Base-by-base conservation (phyloP, 2,888 invertebrate genomes). In the Coenonympha arcania region DNA sequence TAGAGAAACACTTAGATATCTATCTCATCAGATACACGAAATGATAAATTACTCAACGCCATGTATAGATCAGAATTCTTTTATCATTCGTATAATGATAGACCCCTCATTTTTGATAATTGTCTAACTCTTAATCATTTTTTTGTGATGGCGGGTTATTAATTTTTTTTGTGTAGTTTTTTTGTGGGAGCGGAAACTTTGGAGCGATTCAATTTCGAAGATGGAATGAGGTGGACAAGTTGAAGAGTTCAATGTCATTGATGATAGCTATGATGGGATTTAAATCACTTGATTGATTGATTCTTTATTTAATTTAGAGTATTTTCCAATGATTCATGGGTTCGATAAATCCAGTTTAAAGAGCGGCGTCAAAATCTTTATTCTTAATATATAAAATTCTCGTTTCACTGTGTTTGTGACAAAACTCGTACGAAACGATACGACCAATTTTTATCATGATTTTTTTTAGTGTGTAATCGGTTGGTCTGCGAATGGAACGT, bases 91-190 rank as follows among this genome's bases (percentile, higher is more conserved):
- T 37, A 36, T 57, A 53, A 57, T 55, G 50, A 55, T 48, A 51
- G 36, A 56, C 55, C 55, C 42, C 55, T 55, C 56, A 55, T 56
- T 74, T 69, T 64, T 62, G 59, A 66, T 70, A 69, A 68, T 64
- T 67, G 65, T 68, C 66, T 69, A 62, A 45, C 63, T 45, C 28
- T 49, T 39, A 46, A 36, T 36, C 41, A 24, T 37, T 37, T 37
- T 68, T 66, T 57, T 55, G 44, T 59, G 58, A 64, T 64, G 68
- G 68, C 62, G 52, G 64, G 65, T 71, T 70, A 73, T 76, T 72
- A 71, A 64, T 63, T 62, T 65, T 67, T 68, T 68, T 43, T 33
- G 16, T 8, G 20, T 33, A 13, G 34, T 13, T 60, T 50, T 52
- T 48, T 53, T 42, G 51, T 58, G 52, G 52, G 56, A 57, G 48